A percentile compares a stretch with the other conserved stretches of the same genome.
Conservation (phyloP, 1,140 invertebrate genomes). For the Polypedilum pembai region DNA sequence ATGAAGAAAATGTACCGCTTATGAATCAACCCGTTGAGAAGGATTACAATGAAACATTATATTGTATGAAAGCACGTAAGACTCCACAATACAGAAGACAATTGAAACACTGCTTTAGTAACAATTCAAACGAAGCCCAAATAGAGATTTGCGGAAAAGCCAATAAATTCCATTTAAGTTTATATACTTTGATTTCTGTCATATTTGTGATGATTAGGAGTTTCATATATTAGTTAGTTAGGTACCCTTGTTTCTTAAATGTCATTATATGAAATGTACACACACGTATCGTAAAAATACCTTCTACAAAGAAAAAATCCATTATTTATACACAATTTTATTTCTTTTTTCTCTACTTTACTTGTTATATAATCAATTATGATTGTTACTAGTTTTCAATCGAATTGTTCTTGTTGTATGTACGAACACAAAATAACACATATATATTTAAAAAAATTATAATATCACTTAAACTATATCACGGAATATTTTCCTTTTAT, state of each 20-base stretch:
- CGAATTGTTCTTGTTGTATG: no score
- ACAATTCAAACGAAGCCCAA: conserved; percentile 15
- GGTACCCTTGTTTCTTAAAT: no score
- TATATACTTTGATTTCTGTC: background rate
- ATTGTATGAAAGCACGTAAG: background rate
- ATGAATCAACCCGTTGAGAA: conserved; percentile 29
- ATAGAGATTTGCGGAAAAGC: conserved; percentile 9
- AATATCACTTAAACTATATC: background rate
- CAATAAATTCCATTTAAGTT: background rate
- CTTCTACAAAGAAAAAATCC: no score
- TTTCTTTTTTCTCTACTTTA: no score
- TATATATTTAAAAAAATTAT: no score
- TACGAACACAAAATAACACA: no score
- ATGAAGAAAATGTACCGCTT: conserved; percentile 41
- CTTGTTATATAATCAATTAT: no score
- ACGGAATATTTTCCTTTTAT: background rate
- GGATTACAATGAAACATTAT: background rate
- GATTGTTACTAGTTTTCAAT: no score
- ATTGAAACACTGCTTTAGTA: conserved; percentile 22
- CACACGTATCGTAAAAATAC: no score
- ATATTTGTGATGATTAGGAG: background rate
- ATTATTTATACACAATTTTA: no score
- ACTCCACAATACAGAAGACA: background rate
- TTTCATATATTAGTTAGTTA: background rate
- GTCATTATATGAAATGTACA: no score